Evolutionary conservation across 2,797 vertebrate species (phyloP), one percentile per base, ranked within the genome.

Genomic region (Urosaurus nigricauda): DNA sequence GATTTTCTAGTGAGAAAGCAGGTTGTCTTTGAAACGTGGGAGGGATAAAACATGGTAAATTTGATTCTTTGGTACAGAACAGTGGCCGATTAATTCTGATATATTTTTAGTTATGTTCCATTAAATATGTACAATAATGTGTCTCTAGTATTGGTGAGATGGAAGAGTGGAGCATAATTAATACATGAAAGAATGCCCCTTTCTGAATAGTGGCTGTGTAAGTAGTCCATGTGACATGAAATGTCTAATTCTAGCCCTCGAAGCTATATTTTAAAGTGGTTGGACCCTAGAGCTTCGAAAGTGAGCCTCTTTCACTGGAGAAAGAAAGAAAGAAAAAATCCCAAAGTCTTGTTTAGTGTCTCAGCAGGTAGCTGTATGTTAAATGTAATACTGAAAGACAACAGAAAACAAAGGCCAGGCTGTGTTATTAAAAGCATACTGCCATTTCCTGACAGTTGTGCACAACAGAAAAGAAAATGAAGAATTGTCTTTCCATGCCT

Each of bases 111-210:
- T 93, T 91, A 93, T 94, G 85, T 92, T 94, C 88, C 87, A 96
- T 96, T 96, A 95, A 95, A 96, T 95, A 96, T 95, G 90, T 92
- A 95, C 97, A 96, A 93, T 93, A 91, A 95, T 94, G 93, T 93
- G 88, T 93, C 2, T 93, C 90, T 96, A 90, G 91, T 95, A 93
- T 92, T 93, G 92, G 92, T 94, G 87, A 95, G 90, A 95, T 80
- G 84, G 85, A 83, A 93, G 92, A 95, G 87, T 89, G 37, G 82
- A 94, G 91, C 89, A 91, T 95, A 95, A 95, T 96, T 96, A 95
- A 96, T 94, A 96, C 91, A 95, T 94, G 92, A 95, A 95, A 95
- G 95, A 94, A 95, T 94, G 88, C 84, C 92, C 86, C 93, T 89
- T 95, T 95, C 92, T 94, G 94, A 96, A 96, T 93, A 35, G 91